Percentiles rank a stretch among this genome's conserved stretches.
phyloP scores from a whole-genome alignment of 2,797 vertebrate species.

The Catharus ustulatus region DNA sequence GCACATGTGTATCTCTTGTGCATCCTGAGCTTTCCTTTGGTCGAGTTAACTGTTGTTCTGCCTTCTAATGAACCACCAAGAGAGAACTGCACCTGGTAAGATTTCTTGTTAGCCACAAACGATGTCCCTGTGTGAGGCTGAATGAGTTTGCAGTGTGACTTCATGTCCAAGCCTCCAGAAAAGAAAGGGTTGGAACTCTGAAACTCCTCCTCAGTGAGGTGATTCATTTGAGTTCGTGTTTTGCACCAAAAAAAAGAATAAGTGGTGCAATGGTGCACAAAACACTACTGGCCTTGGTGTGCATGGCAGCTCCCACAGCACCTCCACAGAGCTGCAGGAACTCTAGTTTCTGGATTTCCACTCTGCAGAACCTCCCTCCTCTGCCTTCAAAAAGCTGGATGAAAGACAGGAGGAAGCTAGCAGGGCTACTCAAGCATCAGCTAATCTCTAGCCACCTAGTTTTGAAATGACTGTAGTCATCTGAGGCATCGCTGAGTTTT shows the following conservation, averaged over 20 bases:
- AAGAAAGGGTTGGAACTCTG: background rate
- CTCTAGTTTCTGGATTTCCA: background rate
- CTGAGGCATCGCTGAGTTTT: background rate
- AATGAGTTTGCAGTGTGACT: background rate
- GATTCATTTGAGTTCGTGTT: background rate
- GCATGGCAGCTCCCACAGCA: background rate
- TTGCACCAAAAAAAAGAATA: background rate
- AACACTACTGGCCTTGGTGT: background rate
- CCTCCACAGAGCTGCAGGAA: background rate
- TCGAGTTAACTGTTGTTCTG: conserved; percentile 68
- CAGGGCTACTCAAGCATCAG: background rate
- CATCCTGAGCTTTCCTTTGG: conserved; percentile 70
- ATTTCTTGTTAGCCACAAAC: conserved; percentile 66
- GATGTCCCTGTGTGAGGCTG: rapidly evolving
- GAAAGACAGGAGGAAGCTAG: background rate
- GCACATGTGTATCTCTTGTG: conserved; percentile 71
- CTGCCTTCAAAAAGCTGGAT: background rate
- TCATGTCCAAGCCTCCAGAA: background rate
- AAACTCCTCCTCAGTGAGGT: background rate
- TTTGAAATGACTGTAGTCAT: background rate
- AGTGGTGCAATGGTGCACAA: background rate
- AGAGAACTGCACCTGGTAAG: conserved; percentile 75
- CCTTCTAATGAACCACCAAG: conserved; percentile 71
- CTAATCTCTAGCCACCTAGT: background rate
- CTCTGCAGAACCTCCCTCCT: background rate